These are phyloP conservation scores for Centropyge bicolor DNA, from an alignment of 2,797 vertebrate species.

Conservation along the genomic window DNA sequence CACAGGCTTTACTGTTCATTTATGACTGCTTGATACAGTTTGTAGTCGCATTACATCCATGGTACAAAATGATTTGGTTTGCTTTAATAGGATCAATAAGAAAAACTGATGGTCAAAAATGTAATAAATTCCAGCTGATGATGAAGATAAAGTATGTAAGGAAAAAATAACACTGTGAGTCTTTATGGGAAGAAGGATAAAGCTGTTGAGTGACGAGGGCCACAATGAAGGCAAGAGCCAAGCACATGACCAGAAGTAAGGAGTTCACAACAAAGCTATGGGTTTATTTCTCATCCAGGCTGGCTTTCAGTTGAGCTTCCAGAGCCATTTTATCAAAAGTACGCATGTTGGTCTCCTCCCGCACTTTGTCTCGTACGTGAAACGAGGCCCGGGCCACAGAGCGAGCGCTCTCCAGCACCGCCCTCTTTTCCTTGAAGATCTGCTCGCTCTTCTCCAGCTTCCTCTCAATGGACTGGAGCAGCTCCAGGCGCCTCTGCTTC, in stretches of 20 bases:
- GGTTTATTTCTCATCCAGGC: conserved; percentile 91
- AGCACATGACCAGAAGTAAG: conserved; percentile 49
- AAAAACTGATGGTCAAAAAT: conserved; percentile 52
- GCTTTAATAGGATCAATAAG: conserved; percentile 18
- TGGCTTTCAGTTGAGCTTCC: conserved; percentile 94
- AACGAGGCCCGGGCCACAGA: conserved; percentile 96
- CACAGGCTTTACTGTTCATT: conserved; percentile 23
- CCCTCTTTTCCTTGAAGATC: conserved; percentile 93
- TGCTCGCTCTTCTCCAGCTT: conserved; percentile 98
- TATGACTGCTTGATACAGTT: conserved; percentile 27
- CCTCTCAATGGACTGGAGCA: conserved; percentile 94
- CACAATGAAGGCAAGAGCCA: conserved; percentile 62
- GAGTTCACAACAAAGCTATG: conserved; percentile 29
- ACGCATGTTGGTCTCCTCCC: conserved; percentile 94
- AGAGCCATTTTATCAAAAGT: conserved; percentile 98
- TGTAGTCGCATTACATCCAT: conserved; percentile 35
- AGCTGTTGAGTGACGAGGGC: conserved; percentile 63
- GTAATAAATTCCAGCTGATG: conserved; percentile 37
- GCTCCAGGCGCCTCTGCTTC: conserved; percentile 89
- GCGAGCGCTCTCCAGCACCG: conserved; percentile 94
- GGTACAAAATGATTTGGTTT: conserved; percentile 53
- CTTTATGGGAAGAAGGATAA: conserved; percentile 52
- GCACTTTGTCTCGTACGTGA: conserved; percentile 94
- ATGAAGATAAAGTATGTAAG: conserved; percentile 16
- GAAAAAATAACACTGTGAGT: conserved; percentile 44